These are phyloP conservation scores for Labeo rohita DNA, from an alignment of 2,113 vertebrate genomes.

Conservation along the genomic window DNA sequence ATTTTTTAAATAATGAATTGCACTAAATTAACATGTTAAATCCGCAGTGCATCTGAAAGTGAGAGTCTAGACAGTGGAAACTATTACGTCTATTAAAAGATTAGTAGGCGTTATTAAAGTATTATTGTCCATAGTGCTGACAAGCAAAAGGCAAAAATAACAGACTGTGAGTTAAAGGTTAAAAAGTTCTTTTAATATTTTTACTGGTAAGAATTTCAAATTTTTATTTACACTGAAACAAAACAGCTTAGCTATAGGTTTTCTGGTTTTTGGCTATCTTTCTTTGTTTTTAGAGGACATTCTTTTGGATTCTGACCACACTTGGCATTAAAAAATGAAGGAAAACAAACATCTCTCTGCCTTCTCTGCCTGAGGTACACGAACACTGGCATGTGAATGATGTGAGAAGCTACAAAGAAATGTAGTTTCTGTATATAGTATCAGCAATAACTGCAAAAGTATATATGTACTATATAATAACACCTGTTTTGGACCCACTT, in stretches of 20 bases:
- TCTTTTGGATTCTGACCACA: not conserved
- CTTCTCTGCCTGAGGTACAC: not conserved
- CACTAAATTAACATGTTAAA: not conserved
- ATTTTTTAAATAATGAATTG: not conserved
- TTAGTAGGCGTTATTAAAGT: not conserved
- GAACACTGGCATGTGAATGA: not conserved
- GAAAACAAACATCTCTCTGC: not conserved
- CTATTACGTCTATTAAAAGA: not conserved
- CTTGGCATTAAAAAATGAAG: not conserved
- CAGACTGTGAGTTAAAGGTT: not conserved
- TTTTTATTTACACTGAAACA: not conserved
- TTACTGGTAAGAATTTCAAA: not conserved
- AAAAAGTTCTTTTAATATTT: not conserved
- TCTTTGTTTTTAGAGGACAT: not conserved
- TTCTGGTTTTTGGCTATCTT: not conserved
- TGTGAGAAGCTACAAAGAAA: not conserved
- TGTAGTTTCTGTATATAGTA: not conserved
- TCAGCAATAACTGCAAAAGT: not conserved
- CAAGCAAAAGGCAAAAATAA: not conserved
- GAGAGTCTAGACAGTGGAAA: not conserved
- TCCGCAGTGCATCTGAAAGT: not conserved
- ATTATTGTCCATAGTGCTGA: too few relatives aligned
- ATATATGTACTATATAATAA: not conserved
- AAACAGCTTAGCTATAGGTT: not conserved
- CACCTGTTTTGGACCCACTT: too few relatives aligned